Percentiles rank a stretch among this genome's conserved stretches.
These are phyloP conservation scores for Dynastes grantii DNA, from an alignment of 2,888 invertebrate species.

Conservation along the genomic window DNA sequence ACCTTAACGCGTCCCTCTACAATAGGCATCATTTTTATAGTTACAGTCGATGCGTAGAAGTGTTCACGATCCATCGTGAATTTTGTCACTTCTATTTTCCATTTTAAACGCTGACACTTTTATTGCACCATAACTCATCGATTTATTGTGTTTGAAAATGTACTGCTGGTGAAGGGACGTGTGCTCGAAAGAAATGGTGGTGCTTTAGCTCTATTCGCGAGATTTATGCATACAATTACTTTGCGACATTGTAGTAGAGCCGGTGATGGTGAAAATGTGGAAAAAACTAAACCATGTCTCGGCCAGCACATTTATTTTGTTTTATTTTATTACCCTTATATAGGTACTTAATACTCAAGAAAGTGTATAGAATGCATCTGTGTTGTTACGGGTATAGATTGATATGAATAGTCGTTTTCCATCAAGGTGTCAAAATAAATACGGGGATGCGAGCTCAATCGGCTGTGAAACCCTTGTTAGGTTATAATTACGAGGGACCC, in stretches of 20 bases:
- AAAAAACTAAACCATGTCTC: background rate
- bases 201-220: slow-evolving; percentile 15
- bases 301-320: background rate
- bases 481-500: slow-evolving; percentile 52
- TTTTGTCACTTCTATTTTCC: slow-evolving; percentile 42
- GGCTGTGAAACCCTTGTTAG: slow-evolving; percentile 52
- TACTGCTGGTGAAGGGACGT: background rate
- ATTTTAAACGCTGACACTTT: slow-evolving; percentile 13
- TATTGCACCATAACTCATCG: slow-evolving; percentile 27
- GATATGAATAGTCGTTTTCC: slow-evolving; percentile 17
- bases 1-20: background rate
- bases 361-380: background rate
- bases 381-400: slow-evolving; percentile 4
- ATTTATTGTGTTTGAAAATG: slow-evolving; percentile 25
- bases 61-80: slow-evolving; percentile 32
- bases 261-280: slow-evolving; percentile 15
- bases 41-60: slow-evolving; percentile 16
- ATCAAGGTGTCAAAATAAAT: slow-evolving; percentile 45
- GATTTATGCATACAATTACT: slow-evolving; percentile 27
- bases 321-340: background rate
- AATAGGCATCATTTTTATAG: slow-evolving; percentile 32
- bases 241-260: background rate
- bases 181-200: background rate
- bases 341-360: no score
- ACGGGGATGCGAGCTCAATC: slow-evolving; percentile 44